Percentiles rank a stretch among this genome's conserved stretches.
Conservation (phyloP, 2,797 vertebrate species). For the Spheniscus humboldti region DNA sequence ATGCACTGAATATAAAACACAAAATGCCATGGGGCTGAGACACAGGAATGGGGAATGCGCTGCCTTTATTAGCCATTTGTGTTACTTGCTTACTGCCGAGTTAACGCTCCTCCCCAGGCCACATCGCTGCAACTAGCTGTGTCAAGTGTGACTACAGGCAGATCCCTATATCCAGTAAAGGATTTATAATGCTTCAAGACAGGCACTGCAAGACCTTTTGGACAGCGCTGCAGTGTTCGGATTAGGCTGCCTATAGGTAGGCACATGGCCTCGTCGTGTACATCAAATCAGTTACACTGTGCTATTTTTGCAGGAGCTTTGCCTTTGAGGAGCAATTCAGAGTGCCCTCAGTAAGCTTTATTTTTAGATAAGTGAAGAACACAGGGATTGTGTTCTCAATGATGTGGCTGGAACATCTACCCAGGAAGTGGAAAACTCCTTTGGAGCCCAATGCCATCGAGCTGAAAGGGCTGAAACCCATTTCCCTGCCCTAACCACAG, state of each 20-base stretch:
- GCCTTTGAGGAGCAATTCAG: slow-evolving; percentile 14
- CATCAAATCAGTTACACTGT: neutral
- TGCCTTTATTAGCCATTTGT: neutral
- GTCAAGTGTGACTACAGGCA: neutral
- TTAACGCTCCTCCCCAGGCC: neutral
- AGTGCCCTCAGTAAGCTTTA: neutral
- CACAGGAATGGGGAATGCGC: accelerated
- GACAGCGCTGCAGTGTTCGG: neutral
- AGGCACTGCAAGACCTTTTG: neutral
- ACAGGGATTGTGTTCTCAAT: neutral
- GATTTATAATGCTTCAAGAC: neutral
- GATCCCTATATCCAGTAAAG: neutral
- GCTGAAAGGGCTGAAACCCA: neutral
- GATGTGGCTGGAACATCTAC: neutral
- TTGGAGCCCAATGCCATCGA: neutral
- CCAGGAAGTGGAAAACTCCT: slow-evolving; percentile 5
- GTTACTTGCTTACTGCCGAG: neutral
- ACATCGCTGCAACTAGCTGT: accelerated
- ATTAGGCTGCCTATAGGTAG: neutral
- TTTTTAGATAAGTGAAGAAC: slow-evolving; percentile 8
- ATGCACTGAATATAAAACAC: neutral
- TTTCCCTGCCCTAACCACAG: neutral
- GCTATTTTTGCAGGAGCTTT: neutral
- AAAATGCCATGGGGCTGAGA: neutral
- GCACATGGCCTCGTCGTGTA: neutral